Evolutionary conservation across 2,797 vertebrate genomes (phyloP).

Genomic region (Carduelis carduelis): DNA sequence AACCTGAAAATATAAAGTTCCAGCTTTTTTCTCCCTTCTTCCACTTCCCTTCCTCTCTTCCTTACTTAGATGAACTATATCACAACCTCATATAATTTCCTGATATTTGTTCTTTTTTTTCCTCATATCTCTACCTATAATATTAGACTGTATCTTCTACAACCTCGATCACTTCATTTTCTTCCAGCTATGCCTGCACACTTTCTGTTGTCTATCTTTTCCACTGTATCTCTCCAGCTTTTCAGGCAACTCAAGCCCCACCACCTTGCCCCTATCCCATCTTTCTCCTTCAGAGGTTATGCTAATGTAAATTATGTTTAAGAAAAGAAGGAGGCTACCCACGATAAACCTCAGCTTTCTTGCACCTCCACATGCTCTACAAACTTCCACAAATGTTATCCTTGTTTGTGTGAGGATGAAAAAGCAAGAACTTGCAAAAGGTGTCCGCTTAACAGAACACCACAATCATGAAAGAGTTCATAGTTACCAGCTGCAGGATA

Average conservation of each 20-base stretch:
- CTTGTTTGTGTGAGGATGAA: not conserved
- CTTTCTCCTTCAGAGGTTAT: not conserved
- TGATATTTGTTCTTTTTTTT: not conserved
- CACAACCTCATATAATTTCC: not conserved
- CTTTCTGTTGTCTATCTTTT: not conserved
- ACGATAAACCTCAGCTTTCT: not conserved
- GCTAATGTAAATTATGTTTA: not conserved
- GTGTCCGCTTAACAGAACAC: not conserved
- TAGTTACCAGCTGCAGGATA: not conserved
- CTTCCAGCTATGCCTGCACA: not conserved
- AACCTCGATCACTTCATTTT: not conserved
- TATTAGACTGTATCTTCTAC: not conserved
- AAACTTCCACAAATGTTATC: not conserved
- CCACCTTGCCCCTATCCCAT: not conserved
- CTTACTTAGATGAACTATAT: not conserved
- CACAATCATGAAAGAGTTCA: rapidly evolving
- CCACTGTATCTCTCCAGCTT: not conserved
- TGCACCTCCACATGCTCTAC: not conserved
- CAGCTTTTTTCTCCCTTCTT: not conserved
- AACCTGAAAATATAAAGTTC: not conserved
- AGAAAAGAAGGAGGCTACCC: not conserved
- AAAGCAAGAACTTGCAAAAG: not conserved
- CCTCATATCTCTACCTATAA: not conserved
- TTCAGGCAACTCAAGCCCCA: not conserved
- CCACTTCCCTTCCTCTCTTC: not conserved